These are phyloP conservation scores for Progne subis DNA, from an alignment of 2,113 vertebrate species.

Conservation along the genomic window DNA sequence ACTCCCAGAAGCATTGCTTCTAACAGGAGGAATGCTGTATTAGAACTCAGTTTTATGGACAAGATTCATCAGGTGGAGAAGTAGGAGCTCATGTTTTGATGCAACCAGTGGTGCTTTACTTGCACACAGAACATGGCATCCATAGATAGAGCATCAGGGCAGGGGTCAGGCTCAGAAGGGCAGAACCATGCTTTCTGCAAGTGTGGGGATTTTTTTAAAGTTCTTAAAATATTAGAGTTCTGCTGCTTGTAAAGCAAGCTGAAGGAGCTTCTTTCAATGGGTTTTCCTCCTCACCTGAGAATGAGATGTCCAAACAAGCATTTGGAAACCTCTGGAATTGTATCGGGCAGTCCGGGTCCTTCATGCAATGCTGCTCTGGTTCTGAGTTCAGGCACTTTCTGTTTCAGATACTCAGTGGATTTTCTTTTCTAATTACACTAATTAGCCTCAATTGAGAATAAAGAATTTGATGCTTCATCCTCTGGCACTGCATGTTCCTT, in stretches of 20 bases:
- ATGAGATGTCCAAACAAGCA: background rate
- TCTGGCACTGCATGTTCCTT: constrained; percentile 2
- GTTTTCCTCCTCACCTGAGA: background rate
- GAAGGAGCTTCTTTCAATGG: background rate
- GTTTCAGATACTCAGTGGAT: background rate
- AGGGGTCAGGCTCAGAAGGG: background rate
- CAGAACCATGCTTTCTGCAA: background rate
- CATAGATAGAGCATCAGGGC: rapidly evolving
- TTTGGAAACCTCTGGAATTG: background rate
- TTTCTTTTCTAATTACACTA: background rate
- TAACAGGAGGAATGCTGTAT: background rate
- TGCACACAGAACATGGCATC: background rate
- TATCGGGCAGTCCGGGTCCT: background rate
- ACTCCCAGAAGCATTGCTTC: background rate
- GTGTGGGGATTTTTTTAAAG: background rate
- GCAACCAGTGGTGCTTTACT: background rate
- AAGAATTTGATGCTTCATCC: background rate
- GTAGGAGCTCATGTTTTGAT: background rate
- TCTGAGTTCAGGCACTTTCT: background rate
- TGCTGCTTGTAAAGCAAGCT: background rate
- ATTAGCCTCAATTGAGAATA: background rate
- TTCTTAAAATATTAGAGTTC: background rate
- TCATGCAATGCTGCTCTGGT: background rate
- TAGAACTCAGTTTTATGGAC: background rate
- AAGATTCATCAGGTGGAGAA: background rate